Evolutionary conservation across 1,140 invertebrate genomes (phyloP), one percentile per base, ranked within the genome.

Genomic region (Drosophila littoralis): DNA sequence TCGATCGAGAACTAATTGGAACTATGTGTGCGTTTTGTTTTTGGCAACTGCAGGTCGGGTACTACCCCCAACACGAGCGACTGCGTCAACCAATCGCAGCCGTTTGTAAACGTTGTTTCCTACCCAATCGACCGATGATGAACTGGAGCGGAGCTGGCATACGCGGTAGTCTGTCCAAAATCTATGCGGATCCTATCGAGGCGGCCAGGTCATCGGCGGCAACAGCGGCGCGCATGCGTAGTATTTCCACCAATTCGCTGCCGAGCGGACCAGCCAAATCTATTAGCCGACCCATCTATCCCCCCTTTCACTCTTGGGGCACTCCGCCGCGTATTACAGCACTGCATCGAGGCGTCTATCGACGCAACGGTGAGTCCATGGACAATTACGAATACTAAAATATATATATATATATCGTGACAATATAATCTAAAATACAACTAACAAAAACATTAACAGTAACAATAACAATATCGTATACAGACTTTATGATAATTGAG

Each of bases 51-150:
- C 75, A 93, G 92, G 91, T 90, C 91, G 92, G 84, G 83, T 92
- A 90, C 69, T 92, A 79, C 91, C 91, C 80, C 91, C 91, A 79
- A 92, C 91, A 84, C 81, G 91, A 92, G 91, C 91, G 88, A 91
- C 91, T 91, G 89, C 91, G 79, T 90, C 91, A 92, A 92, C 91
- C 88, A 79, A 91, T 79, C 91, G 91, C 88, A 84, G 91, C 82
- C 91, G 91, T 79, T 92, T 92, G 91, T 92, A 92, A 91, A 77
- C 88, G 86, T 52, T 92, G 91, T 75, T 88, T 86, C 77, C 69
- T 91, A 74, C 89, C 86, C 55, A 91, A 85, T 55, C 81, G 81
- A 75, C 89, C 91, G 58, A 79, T 90, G 70, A 81, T 91, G 38
- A 90, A 89, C 58, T 92, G 91, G 91, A 83, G 79, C 51, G 78